Evolutionary conservation across 1,140 invertebrate genomes (phyloP).

Genomic region (Drosophila bifasciata): DNA sequence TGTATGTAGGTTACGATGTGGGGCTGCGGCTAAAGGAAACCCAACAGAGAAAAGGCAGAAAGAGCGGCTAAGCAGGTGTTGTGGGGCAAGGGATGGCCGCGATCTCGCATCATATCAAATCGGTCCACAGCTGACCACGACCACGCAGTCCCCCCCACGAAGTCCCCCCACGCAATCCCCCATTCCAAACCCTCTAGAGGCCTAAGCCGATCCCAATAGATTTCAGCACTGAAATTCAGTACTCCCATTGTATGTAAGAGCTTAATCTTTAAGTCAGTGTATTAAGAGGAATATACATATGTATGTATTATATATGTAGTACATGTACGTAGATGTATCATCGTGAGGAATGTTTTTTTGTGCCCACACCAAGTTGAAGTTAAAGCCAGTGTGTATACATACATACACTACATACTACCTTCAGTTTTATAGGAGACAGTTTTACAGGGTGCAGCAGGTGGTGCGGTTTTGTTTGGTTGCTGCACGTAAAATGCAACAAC

Average conservation of each 20-base stretch:
- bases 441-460: too few species aligned
- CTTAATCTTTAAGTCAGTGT: conserved; percentile 66
- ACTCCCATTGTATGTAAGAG: conserved; percentile 62
- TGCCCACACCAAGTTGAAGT: conserved; percentile 12
- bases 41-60: too few species aligned
- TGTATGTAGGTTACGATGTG: conserved; percentile 9
- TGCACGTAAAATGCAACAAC: neutral
- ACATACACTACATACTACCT: too few species aligned
- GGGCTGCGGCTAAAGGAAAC: neutral
- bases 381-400: neutral
- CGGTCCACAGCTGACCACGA: conserved; percentile 3
- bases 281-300: conserved; percentile 66
- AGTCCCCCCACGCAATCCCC: neutral
- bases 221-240: conserved; percentile 16
- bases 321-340: conserved; percentile 30
- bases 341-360: conserved; percentile 42
- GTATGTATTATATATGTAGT: too few species aligned
- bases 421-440: too few species aligned
- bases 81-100: too few species aligned
- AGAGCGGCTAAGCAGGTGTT: too few species aligned
- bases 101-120: conserved; percentile 35
- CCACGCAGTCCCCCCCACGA: conserved; percentile 1
- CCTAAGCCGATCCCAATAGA: neutral
- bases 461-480: too few species aligned
- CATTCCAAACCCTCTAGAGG: neutral